These are phyloP conservation scores for Leptestheria dahalacensis DNA, from an alignment of 1,140 invertebrate genomes.

Conservation along the genomic window DNA sequence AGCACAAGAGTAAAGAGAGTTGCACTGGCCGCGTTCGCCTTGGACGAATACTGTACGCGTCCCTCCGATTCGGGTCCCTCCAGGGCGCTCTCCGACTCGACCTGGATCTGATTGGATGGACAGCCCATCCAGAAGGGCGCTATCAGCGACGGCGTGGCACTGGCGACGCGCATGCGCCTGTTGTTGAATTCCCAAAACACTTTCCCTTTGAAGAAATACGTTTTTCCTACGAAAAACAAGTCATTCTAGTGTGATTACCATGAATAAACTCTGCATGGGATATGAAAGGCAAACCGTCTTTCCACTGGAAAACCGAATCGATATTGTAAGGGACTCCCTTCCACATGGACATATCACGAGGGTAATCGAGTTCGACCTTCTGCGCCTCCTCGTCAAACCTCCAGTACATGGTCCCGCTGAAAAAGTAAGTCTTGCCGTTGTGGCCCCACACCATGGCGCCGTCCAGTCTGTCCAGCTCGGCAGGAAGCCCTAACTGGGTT, in stretches of 20 bases:
- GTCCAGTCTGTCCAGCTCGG: slow-evolving; percentile 61
- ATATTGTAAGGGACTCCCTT: slow-evolving; percentile 34
- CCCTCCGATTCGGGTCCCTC: too few species aligned
- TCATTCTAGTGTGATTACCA: not conserved
- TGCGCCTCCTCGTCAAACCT: slow-evolving; percentile 35
- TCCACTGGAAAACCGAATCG: slow-evolving; percentile 35
- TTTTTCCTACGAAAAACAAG: slow-evolving; percentile 48
- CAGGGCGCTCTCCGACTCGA: too few species aligned
- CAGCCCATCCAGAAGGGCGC: slow-evolving; percentile 74
- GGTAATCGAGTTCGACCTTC: slow-evolving; percentile 36
- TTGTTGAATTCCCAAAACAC: slow-evolving; percentile 90
- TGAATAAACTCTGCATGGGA: not conserved
- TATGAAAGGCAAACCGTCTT: slow-evolving; percentile 26
- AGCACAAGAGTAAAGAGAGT: too few species aligned
- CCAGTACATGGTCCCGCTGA: slow-evolving; percentile 80
- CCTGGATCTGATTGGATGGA: slow-evolving; percentile 26
- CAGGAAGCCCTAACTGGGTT: slow-evolving; percentile 58
- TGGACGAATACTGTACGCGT: too few species aligned
- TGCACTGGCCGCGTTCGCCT: too few species aligned
- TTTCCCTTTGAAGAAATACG: slow-evolving; percentile 90
- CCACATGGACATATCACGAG: slow-evolving; percentile 38
- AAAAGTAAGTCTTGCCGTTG: slow-evolving; percentile 55
- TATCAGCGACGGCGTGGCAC: slow-evolving; percentile 47
- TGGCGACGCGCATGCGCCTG: slow-evolving; percentile 60
- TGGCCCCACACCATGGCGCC: slow-evolving; percentile 83